phyloP scores from a whole-genome alignment of 1,140 invertebrate species.

The Bombus picipes region DNA sequence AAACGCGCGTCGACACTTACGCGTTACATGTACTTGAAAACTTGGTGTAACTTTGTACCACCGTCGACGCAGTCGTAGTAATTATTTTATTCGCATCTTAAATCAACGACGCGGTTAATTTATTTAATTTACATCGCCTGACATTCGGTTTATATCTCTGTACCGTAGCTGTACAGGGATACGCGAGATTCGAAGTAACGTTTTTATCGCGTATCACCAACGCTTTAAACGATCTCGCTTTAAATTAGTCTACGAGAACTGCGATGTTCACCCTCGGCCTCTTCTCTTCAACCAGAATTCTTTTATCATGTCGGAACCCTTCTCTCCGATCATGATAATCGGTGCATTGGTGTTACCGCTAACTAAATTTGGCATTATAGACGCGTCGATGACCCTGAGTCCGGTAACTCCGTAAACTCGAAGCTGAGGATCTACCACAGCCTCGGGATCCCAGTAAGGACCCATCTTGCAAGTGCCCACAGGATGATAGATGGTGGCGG shows the following conservation, averaged over 20 bases:
- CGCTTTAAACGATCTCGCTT: too few species aligned
- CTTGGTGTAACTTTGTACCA: conserved; percentile 1
- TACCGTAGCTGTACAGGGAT: too few species aligned
- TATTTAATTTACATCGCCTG: too few species aligned
- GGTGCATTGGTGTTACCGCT: conserved; percentile 94
- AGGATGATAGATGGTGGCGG: conserved; percentile 93
- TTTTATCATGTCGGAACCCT: conserved; percentile 92
- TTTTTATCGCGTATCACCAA: too few species aligned
- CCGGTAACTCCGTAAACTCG: conserved; percentile 91
- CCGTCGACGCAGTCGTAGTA: not conserved
- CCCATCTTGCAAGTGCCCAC: conserved; percentile 97
- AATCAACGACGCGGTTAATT: too few species aligned
- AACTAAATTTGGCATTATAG: conserved; percentile 92
- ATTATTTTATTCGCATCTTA: too few species aligned
- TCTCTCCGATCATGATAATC: conserved; percentile 93
- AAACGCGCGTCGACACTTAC: not conserved
- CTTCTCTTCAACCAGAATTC: conserved; percentile 87
- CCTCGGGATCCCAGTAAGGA: conserved; percentile 90
- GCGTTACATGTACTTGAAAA: too few species aligned
- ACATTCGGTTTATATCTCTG: too few species aligned
- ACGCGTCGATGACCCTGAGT: conserved; percentile 92
- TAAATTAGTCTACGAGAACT: fast-evolving
- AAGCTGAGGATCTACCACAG: conserved; percentile 93
- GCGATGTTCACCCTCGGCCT: not conserved
- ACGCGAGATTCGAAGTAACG: too few species aligned